These are phyloP conservation scores for Centropus bengalensis DNA, from an alignment of 2,113 vertebrate genomes.

Conservation along the genomic window DNA sequence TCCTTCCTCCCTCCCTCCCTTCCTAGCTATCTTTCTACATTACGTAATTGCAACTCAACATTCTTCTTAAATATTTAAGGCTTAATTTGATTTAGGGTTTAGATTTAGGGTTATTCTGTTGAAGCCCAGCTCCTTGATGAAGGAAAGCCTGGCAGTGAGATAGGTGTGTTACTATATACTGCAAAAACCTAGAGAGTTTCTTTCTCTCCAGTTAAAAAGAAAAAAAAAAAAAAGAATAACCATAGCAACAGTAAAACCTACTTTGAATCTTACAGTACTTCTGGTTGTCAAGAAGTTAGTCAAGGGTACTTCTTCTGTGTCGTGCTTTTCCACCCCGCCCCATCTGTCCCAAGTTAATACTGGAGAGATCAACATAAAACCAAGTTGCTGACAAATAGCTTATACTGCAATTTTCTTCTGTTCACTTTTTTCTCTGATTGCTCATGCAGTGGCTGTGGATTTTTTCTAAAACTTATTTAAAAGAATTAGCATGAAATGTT, in stretches of 20 bases:
- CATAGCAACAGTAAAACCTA: constrained; percentile 82
- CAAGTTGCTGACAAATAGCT: background rate
- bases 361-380: background rate
- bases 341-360: background rate
- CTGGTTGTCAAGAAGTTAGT: background rate
- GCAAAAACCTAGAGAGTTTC: constrained; percentile 79
- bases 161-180: background rate
- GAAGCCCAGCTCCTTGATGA: background rate
- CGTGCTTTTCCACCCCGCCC: background rate
- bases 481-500: background rate
- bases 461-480: constrained; percentile 16
- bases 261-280: constrained; percentile 61
- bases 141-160: background rate
- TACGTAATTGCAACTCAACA: background rate
- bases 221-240: constrained; percentile 78
- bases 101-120: background rate
- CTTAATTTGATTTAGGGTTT: background rate
- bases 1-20: rapidly evolving
- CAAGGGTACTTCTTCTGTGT: background rate
- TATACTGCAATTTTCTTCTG: background rate
- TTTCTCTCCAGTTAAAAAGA: constrained; percentile 83
- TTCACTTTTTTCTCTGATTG: background rate
- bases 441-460: background rate
- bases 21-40: background rate
- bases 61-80: background rate